Base-by-base conservation (phyloP, 2,888 invertebrate species). In the Diarsia mendica region DNA sequence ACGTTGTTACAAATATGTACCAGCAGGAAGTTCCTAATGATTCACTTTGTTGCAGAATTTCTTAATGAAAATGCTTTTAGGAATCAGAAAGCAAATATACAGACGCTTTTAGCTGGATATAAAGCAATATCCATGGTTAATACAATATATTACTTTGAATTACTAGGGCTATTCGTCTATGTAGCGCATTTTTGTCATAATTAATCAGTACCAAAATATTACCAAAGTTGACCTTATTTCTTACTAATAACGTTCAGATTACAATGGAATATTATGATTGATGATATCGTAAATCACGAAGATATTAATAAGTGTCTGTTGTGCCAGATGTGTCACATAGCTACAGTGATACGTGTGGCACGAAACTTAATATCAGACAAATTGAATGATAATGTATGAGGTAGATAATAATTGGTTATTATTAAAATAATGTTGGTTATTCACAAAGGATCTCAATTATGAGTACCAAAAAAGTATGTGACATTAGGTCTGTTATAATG, bases 351-450 rank as follows among this genome's bases (percentile, higher is more conserved):
- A 4, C 67, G 15, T n/a, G 33, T 10, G 28, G n/a, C 20, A 11
- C 15, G 11, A 3, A 69, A 48, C 67, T 67, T 67, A 67, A 67
- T 67, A 33, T 67, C 20, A 46, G 6, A 18, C 28, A 20, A 48
- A 65, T 48, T 65, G 48, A 6, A 48, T 28, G 48, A 20, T 23
- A 39, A 23, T 49, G 3, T 13, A 2, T 23, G 48, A 13, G 3
- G 10, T 39, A n/a, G 39, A 3, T 20, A 60, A 33, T n/a, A n/a
- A n/a, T n/a, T n/a, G n/a, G n/a, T n/a, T n/a, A n/a, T n/a, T n/a
- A n/a, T n/a, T n/a, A n/a, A n/a, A n/a, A n/a, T n/a, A n/a, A n/a
- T n/a, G n/a, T 61, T 33, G 33, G 20, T 39, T 58, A n/a, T 53
- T 67, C n/a, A 23, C 6, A 67, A 53, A 66, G 20, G 66, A 18